phyloP scores from a whole-genome alignment of 2,888 invertebrate species.

The Drosophila formosana region DNA sequence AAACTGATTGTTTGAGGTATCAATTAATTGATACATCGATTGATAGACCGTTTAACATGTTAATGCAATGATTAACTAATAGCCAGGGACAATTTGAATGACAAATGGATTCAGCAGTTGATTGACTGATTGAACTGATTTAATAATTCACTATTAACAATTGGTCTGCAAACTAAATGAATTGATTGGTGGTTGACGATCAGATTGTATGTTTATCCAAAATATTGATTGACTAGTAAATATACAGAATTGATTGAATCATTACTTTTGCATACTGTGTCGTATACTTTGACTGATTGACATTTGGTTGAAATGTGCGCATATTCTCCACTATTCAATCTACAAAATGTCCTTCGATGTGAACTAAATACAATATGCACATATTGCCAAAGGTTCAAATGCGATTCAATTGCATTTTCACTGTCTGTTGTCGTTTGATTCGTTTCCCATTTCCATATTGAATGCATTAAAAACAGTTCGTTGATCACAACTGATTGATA shows the following conservation, averaged over 20 bases:
- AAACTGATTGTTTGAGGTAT: neutral
- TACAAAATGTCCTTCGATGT: neutral
- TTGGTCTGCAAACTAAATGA: no score
- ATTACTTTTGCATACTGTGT: no score
- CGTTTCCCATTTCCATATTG: constrained; percentile 5
- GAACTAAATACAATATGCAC: neutral
- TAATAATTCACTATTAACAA: no score
- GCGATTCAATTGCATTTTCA: constrained; percentile 17
- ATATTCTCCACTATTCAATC: neutral
- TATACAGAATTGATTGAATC: no score
- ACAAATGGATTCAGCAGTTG: no score
- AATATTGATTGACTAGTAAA: no score
- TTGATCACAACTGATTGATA: constrained; percentile 31
- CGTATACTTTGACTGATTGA: no score
- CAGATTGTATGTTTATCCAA: no score
- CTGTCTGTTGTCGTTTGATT: neutral
- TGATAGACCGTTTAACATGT: neutral
- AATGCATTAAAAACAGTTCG: constrained; percentile 9
- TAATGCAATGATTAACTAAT: neutral
- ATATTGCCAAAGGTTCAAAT: neutral
- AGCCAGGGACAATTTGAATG: no score
- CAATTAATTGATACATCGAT: neutral
- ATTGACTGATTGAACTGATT: neutral
- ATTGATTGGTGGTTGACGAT: no score
- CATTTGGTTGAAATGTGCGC: neutral